Base-by-base conservation (phyloP, 2,888 invertebrate species). In the Cataglyphis albicans region DNA sequence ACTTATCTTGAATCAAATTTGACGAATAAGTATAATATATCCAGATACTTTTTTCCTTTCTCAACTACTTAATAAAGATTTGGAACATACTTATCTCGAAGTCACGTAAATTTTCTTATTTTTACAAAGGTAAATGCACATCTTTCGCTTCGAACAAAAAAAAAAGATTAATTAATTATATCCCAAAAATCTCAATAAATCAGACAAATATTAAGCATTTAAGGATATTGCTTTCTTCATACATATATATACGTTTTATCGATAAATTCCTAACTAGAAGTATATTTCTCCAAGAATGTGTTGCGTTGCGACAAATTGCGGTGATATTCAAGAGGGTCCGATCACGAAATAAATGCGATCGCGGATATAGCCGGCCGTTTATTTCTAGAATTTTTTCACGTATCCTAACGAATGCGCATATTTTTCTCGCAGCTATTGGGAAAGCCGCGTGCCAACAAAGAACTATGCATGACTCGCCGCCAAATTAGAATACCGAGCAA, bases 371-470 rank as follows among this genome's bases (percentile, higher is more conserved):
- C 35, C 73, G 70, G 61, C 65, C 80, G 84, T 76, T 86, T 88
- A 89, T 88, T 87, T 89, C 73, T 44, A 41, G n/a, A 64, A 70
- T 81, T 88, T 87, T 88, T 84, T 86, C 68, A 32, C 78, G n/a
- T 68, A 38, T 55, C 81, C n/a, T 52, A 86, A 73, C 84, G 73
- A 84, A 87, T 84, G 89, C 88, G 86, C 89, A 89, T 89, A 89
- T 88, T 89, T 88, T 83, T 48, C 81, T 55, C 72, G 67, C 59
- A 64, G 59, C 59, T 59, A 57, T 32, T 41, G 55, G 80, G 72
- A 81, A 75, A 85, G 81, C 84, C 80, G 76, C 81, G 82, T 81
- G 82, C 75, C 70, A 52, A 41, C 80, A 68, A 78, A 68, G 76
- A 86, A 81, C 75, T 78, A 70, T 84, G 85, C 84, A 86, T 86